Evolutionary conservation across 1,140 invertebrate species (phyloP), one percentile per base, ranked within the genome.

Genomic region (Fopius arisanus): DNA sequence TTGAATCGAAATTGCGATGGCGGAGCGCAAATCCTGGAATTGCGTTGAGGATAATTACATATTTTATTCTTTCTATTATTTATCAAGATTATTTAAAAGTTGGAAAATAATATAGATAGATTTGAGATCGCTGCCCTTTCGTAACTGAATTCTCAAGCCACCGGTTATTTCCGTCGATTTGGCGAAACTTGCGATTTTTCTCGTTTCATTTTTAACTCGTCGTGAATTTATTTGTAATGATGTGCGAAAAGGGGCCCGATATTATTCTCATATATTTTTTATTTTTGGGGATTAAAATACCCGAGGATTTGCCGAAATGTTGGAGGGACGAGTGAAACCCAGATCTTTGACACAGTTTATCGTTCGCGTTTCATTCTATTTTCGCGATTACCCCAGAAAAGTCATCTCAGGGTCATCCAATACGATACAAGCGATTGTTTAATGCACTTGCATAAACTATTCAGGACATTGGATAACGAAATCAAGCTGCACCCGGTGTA

Each of bases 81-180:
- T n/a, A n/a, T n/a, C n/a, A n/a, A n/a, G n/a, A 74, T 76, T 59
- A 29, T 65, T 16, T 80, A 81, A 82, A 80, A 85, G 81, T 85
- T 87, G 85, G 85, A 84, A 85, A 66, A 68, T n/a, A 65, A 74
- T 80, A 82, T 81, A 85, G 84, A 16, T 16, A 65, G 3, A 59
- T 83, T 78, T 77, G 75, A 82, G 79, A 87, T 85, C 79, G 77
- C 77, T 82, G 76, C 79, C 79, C 82, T 82, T 82, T 82, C 62
- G 84, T 82, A 84, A 81, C 80, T 67, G 72, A 65, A 40, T n/a
- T n/a, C 51, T 28, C 70, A 65, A 62, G 33, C 62, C 23, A 6
- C 4, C 12, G 33, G 62, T 65, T 65, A 65, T 65, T 65, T 65
- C 29, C 16, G 68, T 51, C 28, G n/a, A 31, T 31, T 37, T 59